Percentiles rank a stretch among this genome's conserved stretches.
Evolutionary conservation across 2,113 vertebrate species (phyloP).

Genomic region (Dunckerocampus dactyliophorus): DNA sequence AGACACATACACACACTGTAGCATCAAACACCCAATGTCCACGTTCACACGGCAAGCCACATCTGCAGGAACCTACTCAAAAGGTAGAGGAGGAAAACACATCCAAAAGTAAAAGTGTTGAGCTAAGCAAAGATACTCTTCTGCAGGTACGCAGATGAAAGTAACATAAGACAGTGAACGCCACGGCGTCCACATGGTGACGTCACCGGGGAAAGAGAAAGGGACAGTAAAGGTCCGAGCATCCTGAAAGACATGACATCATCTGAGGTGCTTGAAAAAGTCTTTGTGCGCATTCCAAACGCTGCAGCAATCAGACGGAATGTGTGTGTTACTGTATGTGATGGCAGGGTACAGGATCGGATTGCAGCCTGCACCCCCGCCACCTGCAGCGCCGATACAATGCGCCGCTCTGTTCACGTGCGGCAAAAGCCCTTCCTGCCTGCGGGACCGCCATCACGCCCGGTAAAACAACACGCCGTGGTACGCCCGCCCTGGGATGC

Average conservation of each 20-base stretch:
- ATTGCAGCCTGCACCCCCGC: slow-evolving; percentile 54
- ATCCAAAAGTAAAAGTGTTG: not conserved
- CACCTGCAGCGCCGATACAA: slow-evolving; percentile 59
- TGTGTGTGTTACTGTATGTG: slow-evolving; percentile 31
- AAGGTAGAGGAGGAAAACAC: not conserved
- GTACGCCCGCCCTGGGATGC: not conserved
- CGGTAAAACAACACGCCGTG: slow-evolving; percentile 51
- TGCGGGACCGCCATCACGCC: slow-evolving; percentile 43
- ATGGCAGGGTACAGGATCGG: slow-evolving; percentile 63
- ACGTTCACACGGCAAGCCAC: slow-evolving; percentile 18
- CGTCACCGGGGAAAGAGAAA: too few species aligned
- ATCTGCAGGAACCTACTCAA: slow-evolving; percentile 16
- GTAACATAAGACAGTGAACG: too few species aligned
- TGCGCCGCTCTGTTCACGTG: slow-evolving; percentile 68
- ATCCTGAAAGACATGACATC: not conserved
- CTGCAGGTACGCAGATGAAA: too few species aligned
- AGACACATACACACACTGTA: not conserved
- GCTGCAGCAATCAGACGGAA: not conserved
- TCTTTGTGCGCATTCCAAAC: too few species aligned
- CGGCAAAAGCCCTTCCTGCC: slow-evolving; percentile 61
- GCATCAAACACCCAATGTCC: slow-evolving; percentile 9
- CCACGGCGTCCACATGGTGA: too few species aligned
- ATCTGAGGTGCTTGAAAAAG: not conserved
- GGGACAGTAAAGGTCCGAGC: too few species aligned
- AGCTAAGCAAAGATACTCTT: too few species aligned